Evolutionary conservation across 2,113 vertebrate species (phyloP), one percentile per base, ranked within the genome.

Genomic region (Sterrhoptilus dennistouni): DNA sequence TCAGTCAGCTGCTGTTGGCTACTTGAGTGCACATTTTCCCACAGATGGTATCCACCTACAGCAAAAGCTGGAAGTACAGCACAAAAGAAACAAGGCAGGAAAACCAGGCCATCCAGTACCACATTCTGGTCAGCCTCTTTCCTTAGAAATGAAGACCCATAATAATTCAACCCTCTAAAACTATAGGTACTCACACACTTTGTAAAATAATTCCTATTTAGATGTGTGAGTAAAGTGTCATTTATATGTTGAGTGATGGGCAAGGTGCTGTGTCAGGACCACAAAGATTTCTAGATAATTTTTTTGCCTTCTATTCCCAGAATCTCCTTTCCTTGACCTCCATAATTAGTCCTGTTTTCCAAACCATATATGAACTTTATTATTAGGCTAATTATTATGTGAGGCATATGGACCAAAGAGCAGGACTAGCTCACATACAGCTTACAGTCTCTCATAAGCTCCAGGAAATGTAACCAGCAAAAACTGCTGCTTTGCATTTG

Each of bases 11-110:
- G 1, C 60, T 68, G 82, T 87, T 93, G 92, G 92, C 95, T 93
- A 89, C 92, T 79, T 89, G 68, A 87, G 60, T 50, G 95, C 93
- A 81, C 85, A 65, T 83, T 71, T 90, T 87, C 83, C 93, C 88
- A 93, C 95, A 96, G 92, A 94, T 93, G 88, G 93, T 60, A 68
- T 53, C 93, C 86, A 75, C 93, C 96, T 94, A 71, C 93, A 94
- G 83, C 8, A 40, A 84, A 68, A 81, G 87, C 70, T 88, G 82
- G 60, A 87, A 71, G 56, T 66, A 90, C 56, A 90, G 79, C 87
- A 80, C 76, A 19, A 40, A 91, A 78, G 65, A 81, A 75, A 84
- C 35, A 63, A 78, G 64, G 63, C 79, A 89, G 65, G 59, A 74
- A 93, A 81, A 42, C n/a, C 96, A 61, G 70, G 78, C 61, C 70